Evolutionary conservation across 2,113 vertebrate genomes (phyloP), one percentile per base, ranked within the genome.

Genomic region (Colinus virginianus): DNA sequence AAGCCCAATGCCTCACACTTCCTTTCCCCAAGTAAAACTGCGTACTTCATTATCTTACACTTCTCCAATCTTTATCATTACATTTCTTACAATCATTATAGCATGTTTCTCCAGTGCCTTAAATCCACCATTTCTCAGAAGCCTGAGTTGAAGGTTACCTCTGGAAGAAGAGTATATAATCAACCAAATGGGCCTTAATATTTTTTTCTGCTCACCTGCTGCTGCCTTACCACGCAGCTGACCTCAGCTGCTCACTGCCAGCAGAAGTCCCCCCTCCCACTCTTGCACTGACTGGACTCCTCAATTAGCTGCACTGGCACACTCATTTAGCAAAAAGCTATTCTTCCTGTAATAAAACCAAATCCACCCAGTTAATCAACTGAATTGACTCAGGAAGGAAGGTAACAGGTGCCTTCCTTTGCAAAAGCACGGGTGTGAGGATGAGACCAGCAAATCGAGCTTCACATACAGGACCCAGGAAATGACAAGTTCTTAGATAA

Each of bases 361-460:
- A 93, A 90, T 79, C 49, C 61, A 88, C 79, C 49, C 63, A 90
- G 71, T 66, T 88, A 77, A 91, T 83, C 79, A 96, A 77, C n/a
- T 26, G 38, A 91, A 93, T 32, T 88, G 79, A 93, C 79, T 87
- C 68, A 38, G 68, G 38, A 93, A 83, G 46, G 82, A 82, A 64
- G 36, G 88, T 53, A 18, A 86, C 68, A 83, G 85, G 85, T 28
- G 56, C 36, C 36, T 68, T 43, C 48, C 64, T 91, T 53, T 53
- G 40, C 45, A 87, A 93, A 78, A 74, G 16, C 36, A 69, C 0
- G 18, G 11, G 5, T 36, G 32, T 45, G 26, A 49, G 56, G 48
- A 90, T 18, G 10, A 88, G 40, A 77, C 34, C 85, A 66, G 71
- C 45, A 78, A 93, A 87, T 20, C 42, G 28, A 22, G 45, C 11